These are phyloP conservation scores for Siniperca chuatsi DNA, from an alignment of 2,113 vertebrate species.

Conservation along the genomic window DNA sequence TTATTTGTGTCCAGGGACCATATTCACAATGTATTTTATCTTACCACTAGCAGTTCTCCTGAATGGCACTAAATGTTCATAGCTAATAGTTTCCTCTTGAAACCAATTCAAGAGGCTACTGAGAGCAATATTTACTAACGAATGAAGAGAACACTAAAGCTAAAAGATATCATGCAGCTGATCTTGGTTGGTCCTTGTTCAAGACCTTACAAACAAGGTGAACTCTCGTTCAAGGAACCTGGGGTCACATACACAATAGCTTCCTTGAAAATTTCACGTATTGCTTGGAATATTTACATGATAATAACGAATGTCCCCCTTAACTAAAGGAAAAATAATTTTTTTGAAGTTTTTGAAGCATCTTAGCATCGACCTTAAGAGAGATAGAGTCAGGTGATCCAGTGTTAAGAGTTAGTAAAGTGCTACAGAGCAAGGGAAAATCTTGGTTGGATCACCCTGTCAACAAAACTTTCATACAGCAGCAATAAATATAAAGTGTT, in stretches of 20 bases:
- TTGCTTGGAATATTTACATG: not conserved
- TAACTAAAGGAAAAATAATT: not conserved
- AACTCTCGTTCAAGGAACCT: not conserved
- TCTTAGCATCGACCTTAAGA: too few relatives aligned
- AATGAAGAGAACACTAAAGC: not conserved
- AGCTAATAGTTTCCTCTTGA: not conserved
- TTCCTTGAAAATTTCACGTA: too few relatives aligned
- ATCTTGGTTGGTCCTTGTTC: not conserved
- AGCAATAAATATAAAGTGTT: too few relatives aligned
- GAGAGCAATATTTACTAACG: not conserved
- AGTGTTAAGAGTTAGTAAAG: too few relatives aligned
- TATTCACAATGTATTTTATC: conserved; percentile 1
- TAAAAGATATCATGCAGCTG: not conserved
- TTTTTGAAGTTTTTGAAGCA: too few relatives aligned
- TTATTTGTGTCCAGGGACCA: conserved; percentile 22
- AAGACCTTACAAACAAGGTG: not conserved
- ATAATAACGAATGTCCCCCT: not conserved
- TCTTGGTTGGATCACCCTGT: too few relatives aligned
- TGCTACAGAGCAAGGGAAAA: too few relatives aligned
- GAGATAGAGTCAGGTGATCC: too few relatives aligned
- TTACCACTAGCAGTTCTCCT: not conserved
- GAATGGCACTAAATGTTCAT: not conserved
- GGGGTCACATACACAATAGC: not conserved
- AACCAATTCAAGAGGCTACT: not conserved
- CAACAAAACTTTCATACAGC: too few relatives aligned